These are phyloP conservation scores for Spisula subtruncata DNA, from an alignment of 2,888 invertebrate species.

Conservation along the genomic window DNA sequence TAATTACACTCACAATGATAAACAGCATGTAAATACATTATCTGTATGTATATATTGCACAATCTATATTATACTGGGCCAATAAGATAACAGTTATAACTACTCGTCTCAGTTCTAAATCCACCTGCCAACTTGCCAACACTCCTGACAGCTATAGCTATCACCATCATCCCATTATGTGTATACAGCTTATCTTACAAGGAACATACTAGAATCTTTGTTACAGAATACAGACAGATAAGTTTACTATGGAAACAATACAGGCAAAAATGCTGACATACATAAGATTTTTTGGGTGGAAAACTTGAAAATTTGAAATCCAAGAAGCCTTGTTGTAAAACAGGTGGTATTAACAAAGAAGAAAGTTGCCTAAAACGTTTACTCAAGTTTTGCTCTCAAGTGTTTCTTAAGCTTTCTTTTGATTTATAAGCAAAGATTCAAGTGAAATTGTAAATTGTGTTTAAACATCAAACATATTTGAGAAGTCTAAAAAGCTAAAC, in stretches of 20 bases:
- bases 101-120: neutral
- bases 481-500: neutral
- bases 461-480: neutral
- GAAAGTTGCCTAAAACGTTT: neutral
- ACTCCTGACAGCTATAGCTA: neutral
- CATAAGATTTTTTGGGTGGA: neutral
- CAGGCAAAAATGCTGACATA: constrained; percentile 15
- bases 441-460: neutral
- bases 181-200: constrained; percentile 9
- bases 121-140: constrained; percentile 23
- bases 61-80: constrained; percentile 30
- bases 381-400: neutral
- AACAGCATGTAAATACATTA: constrained; percentile 29
- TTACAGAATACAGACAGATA: neutral
- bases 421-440: neutral
- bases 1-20: neutral
- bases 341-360: neutral
- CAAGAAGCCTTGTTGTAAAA: neutral
- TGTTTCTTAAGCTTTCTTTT: neutral
- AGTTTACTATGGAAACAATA: constrained; percentile 1
- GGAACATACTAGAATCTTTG: neutral
- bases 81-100: constrained; percentile 27
- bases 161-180: neutral
- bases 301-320: neutral
- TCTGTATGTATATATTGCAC: constrained; percentile 44